Base-by-base conservation (phyloP, 1,140 invertebrate species). In the Apis mellifera region DNA sequence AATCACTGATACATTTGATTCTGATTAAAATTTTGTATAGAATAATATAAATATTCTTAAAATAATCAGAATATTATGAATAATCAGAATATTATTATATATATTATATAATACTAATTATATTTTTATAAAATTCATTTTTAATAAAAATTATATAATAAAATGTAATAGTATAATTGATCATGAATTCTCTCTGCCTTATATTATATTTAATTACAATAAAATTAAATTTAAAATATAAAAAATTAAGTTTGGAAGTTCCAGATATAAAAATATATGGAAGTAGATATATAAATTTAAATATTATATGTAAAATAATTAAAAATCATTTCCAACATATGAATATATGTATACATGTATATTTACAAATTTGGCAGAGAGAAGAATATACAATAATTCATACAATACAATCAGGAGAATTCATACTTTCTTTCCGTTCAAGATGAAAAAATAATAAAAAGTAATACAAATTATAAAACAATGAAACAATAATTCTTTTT, bases 311-410 rank as follows among this genome's bases (percentile, higher is more conserved):
- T 52, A 26, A 78, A 60, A 71, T 64, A 55, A 65, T 66, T 62
- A 19, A 17, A 23, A 15, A 64, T 57, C 52, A 59, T 77, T 60
- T 32, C n/a, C 75, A 52, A 77, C n/a, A 13, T 32, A 50, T 57
- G 60, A 42, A 42, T 42, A 5, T 55, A 78, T 60, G 72, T 60
- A 68, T 32, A 72, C 60, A 74, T 74, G 26, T 73, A 78, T 72
- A 66, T 84, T n/a, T 85, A 86, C 42, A 85, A 19, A 80, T 81
- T 85, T 87, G 76, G 79, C 86, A 87, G 78, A 87, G 79, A 87
- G 75, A 82, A 78, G 15, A 64, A 77, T 79, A 74, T 8, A 32
- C 7, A 26, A 7, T 76, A 64, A 65, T 52, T n/a, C 13, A 76
- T 48, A 32, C 32, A 42, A 12, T 19, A 23, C 15, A 74, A 74